These are phyloP conservation scores for Spinus pinus DNA, from an alignment of 2,797 vertebrate genomes.

Conservation along the genomic window DNA sequence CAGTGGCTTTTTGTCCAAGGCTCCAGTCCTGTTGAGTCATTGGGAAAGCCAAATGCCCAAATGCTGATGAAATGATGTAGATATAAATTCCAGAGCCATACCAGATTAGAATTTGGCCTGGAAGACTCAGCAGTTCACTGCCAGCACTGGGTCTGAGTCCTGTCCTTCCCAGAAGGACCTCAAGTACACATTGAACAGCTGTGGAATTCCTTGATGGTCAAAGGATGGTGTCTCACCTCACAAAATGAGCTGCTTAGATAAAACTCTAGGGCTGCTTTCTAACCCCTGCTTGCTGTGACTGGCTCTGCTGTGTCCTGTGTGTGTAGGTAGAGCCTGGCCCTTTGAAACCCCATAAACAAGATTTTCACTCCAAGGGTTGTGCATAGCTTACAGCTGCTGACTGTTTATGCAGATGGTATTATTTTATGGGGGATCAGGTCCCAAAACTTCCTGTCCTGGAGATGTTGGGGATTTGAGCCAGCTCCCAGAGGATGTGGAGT, in stretches of 20 bases:
- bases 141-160: not conserved
- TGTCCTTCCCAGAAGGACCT: not conserved
- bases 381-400: not conserved
- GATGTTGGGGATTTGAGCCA: not conserved
- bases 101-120: not conserved
- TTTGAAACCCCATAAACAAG: not conserved
- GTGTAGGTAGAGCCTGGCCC: not conserved
- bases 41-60: not conserved
- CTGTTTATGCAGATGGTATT: not conserved
- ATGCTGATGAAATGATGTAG: not conserved
- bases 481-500: not conserved
- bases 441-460: not conserved
- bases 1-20: not conserved
- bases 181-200: not conserved
- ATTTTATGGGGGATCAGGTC: not conserved
- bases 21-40: not conserved
- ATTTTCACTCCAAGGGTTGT: not conserved
- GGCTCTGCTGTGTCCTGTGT: not conserved
- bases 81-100: not conserved
- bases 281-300: constrained; percentile 5
- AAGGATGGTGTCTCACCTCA: not conserved
- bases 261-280: not conserved
- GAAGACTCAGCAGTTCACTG: not conserved
- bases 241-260: not conserved
- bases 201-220: not conserved